phyloP scores from a whole-genome alignment of 1,140 invertebrate species.

The Meloidogyne exigua region DNA sequence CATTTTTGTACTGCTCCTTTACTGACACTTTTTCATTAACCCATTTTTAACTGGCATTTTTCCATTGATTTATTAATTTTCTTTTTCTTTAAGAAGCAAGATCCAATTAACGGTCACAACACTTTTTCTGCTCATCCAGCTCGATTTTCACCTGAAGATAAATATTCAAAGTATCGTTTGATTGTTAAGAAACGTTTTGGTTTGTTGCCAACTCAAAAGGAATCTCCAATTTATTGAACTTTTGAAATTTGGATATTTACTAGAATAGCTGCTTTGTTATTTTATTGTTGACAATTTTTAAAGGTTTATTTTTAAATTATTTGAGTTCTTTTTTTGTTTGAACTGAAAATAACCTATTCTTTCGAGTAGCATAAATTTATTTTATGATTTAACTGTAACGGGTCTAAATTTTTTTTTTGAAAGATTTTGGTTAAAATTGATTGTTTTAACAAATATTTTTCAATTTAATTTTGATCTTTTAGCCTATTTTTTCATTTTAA shows the following conservation, averaged over 20 bases:
- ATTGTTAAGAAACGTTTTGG: conserved; percentile 86
- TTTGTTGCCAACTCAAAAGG: conserved; percentile 71
- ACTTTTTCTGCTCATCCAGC: conserved; percentile 87
- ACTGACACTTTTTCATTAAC: too few relatives aligned
- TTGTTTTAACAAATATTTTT: too few relatives aligned
- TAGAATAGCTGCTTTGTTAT: too few relatives aligned
- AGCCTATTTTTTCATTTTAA: background rate
- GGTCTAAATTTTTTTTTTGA: too few relatives aligned
- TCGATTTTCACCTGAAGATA: conserved; percentile 90
- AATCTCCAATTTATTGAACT: conserved; percentile 19
- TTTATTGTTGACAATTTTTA: background rate
- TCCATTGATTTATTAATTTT: background rate
- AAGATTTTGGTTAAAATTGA: too few relatives aligned
- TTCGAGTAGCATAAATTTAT: too few relatives aligned
- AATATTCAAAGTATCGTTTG: conserved; percentile 84
- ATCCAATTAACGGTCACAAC: conserved; percentile 73
- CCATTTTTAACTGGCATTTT: too few relatives aligned
- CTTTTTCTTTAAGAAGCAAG: conserved; percentile 69
- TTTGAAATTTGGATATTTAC: background rate
- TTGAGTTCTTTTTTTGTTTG: too few relatives aligned
- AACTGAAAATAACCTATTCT: too few relatives aligned
- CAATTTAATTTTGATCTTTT: background rate
- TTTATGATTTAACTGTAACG: too few relatives aligned
- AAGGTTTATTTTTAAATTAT: background rate
- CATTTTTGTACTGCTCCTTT: too few relatives aligned